Evolutionary conservation across 1,140 invertebrate species (phyloP), one percentile per base, ranked within the genome.

Genomic region (Pogonus chalceus): DNA sequence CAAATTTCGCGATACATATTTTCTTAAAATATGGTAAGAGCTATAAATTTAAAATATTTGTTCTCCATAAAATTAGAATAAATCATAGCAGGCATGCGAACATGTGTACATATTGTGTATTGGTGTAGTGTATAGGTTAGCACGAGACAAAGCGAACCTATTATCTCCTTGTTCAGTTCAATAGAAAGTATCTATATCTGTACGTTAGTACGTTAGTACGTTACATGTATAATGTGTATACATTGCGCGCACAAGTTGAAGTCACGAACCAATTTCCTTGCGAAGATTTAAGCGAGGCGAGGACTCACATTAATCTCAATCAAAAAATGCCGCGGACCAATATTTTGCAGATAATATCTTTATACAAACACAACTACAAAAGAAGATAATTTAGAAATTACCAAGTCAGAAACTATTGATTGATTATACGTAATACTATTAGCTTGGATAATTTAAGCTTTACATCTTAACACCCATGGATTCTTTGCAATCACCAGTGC

Each of bases 341-440:
- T 43, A 43, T 43, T 43, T 43, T 43, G 37, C 37, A 43, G 37
- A 43, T 43, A 43, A 43, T 16, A 43, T 43, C 37, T 43, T 43
- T 43, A 43, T 43, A 43, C 37, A 43, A 43, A 43, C 37, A 43
- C 26, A 31, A 14, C 14, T 31, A 31, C 26, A 31, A 18, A 3
- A 18, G 18, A 18, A 43, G 37, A 43, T 43, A 43, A 43, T 43
- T 43, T 43, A 43, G 37, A 43, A 43, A 43, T 43, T 43, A 43
- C 37, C 37, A 43, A 43, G 37, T 43, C 37, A 43, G 37, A 43
- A 43, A 43, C 37, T 10, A 43, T 43, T 43, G 37, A 43, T 43
- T 43, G 37, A 43, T 43, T 43, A 18, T 43, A 43, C 37, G 9
- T 12, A 12, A 43, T 43, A 43, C 37, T 43, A 43, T 43, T 43